Percentiles rank a stretch among this genome's conserved stretches.
Evolutionary conservation across 2,113 vertebrate genomes (phyloP).

Genomic region (Chaetorhynchus papuensis): DNA sequence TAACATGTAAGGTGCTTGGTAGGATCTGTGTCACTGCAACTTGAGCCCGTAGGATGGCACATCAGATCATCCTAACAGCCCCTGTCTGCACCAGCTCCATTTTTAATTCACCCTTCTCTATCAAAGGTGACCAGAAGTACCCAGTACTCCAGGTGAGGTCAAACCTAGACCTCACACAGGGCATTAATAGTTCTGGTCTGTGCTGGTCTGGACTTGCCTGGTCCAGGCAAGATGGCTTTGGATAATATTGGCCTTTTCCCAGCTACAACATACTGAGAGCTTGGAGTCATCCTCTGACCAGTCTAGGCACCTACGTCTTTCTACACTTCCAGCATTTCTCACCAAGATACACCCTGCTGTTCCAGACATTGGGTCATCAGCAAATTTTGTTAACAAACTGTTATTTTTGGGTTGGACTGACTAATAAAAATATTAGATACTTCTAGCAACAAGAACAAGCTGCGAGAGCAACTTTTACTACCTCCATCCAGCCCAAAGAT

Average conservation of each 20-base stretch:
- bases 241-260: background rate
- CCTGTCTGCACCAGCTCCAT: background rate
- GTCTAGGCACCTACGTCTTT: background rate
- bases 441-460: background rate
- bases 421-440: background rate
- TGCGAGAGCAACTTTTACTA: background rate
- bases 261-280: background rate
- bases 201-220: background rate
- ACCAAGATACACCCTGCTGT: background rate
- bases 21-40: background rate
- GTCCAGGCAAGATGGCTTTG: background rate
- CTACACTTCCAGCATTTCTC: background rate
- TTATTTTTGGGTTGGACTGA: slow-evolving; percentile 11
- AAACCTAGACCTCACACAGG: background rate
- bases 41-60: background rate
- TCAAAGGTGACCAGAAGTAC: background rate
- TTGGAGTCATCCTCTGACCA: background rate
- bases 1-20: background rate
- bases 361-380: slow-evolving; percentile 37
- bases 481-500: background rate
- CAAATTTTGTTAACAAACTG: background rate
- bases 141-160: background rate
- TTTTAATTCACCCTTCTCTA: background rate
- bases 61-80: background rate
- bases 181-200: slow-evolving; percentile 27